These are phyloP conservation scores for Euglossa dilemma DNA, from an alignment of 1,140 invertebrate species.

Conservation along the genomic window DNA sequence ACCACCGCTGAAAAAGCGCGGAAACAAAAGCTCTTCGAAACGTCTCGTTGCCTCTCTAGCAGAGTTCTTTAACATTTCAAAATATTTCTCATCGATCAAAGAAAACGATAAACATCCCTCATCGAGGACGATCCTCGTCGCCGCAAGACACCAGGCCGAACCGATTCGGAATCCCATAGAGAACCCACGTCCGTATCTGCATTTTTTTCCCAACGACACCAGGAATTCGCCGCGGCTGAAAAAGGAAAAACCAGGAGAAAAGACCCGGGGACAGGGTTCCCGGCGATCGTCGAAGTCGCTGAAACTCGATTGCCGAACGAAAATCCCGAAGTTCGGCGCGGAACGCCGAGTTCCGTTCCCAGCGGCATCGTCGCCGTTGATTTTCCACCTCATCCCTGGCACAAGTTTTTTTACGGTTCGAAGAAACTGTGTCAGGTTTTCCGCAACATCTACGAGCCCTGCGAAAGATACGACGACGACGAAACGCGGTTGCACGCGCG, in stretches of 20 bases:
- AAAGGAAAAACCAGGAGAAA: not conserved
- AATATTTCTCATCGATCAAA: too few relatives aligned
- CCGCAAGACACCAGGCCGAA: too few relatives aligned
- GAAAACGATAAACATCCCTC: too few relatives aligned
- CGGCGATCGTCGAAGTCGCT: not conserved
- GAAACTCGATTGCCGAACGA: conserved; percentile 29
- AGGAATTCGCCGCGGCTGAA: conserved; percentile 3
- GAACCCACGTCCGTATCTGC: too few relatives aligned
- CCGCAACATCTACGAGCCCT: conserved; percentile 3
- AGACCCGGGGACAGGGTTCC: conserved; percentile 24
- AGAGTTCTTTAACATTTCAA: too few relatives aligned
- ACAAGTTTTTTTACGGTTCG: conserved; percentile 15
- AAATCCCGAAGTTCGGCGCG: conserved; percentile 2
- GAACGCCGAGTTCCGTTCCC: conserved; percentile 22
- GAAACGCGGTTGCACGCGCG: not conserved
- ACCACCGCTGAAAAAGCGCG: too few relatives aligned
- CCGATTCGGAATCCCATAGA: too few relatives aligned
- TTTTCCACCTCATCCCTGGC: not conserved
- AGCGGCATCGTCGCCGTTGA: conserved; percentile 4
- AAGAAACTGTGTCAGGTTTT: conserved; percentile 28
- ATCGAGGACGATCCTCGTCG: too few relatives aligned
- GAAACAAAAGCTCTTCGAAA: too few relatives aligned
- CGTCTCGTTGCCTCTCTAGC: too few relatives aligned
- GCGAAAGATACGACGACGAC: not conserved
- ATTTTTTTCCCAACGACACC: not conserved